Base-by-base conservation (phyloP, 1,140 invertebrate genomes). In the Chrysoperla carnea region DNA sequence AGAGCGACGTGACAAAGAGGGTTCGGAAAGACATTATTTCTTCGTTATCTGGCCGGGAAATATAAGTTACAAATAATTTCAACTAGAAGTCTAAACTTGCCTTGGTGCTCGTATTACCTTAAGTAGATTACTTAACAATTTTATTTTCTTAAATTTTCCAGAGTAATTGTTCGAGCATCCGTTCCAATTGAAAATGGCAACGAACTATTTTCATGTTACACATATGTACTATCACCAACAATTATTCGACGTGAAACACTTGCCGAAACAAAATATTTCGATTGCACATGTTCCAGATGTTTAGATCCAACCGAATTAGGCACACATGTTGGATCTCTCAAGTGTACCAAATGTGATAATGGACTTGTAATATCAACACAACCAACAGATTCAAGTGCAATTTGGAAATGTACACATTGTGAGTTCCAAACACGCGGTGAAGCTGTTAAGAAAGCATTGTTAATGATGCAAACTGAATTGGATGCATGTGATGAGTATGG, bases 221-320 rank as follows among this genome's bases (percentile, higher is more conserved):
- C 83, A 0, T 75, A 84, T 52, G 76, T 78, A 0, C 53, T 88
- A n/a, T 70, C 78, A 45, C 79, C 83, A 3, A 88, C 86, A 0
- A 51, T 77, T 9, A 58, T 78, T 12, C 65, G 86, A 6, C 68
- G 82, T 36, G 69, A 75, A 46, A 72, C 76, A 53, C 62, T 90
- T 1, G 62, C 70, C 12, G 70, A 79, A 52, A 74, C 78, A 14
- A 86, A 88, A 63, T 78, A 80, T 56, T 89, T 89, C 54, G 64
- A 68, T 6, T 87, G 84, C 52, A 66, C 65, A 29, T 87, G 84
- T 49, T 46, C 60, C 13, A 68, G 84, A 38, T 89, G 84, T 52
- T 61, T 67, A 0, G 82, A 86, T 58, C 75, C 80, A 6, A 78
- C 75, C 0, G 84, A 88, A 54, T 56, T 85, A 13, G 75, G 73